Conservation (phyloP, 23 tunicate species). For the Aplidium turbinatum region DNA sequence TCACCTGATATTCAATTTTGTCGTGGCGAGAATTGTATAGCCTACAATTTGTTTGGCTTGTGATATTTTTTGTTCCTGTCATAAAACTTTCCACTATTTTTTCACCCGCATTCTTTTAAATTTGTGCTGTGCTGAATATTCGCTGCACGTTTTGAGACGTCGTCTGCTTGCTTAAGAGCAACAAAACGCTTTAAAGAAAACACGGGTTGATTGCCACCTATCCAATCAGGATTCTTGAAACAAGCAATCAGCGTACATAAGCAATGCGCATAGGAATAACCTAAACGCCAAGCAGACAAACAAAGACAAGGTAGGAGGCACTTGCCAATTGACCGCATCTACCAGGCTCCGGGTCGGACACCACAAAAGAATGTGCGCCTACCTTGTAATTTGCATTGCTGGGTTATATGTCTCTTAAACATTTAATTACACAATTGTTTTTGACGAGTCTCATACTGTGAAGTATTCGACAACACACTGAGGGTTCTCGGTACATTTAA, state of each 20-base stretch:
- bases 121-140: too few species aligned
- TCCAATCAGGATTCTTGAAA: background rate
- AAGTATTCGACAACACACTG: too few species aligned
- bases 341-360: slow-evolving; percentile 70
- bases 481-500: too few species aligned
- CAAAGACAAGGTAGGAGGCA: slow-evolving; percentile 3
- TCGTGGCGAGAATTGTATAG: too few species aligned
- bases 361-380: slow-evolving; percentile 25
- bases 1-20: too few species aligned
- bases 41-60: too few species aligned
- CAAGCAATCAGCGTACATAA: background rate
- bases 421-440: slow-evolving; percentile 62
- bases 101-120: too few species aligned
- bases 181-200: background rate
- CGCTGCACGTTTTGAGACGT: too few species aligned
- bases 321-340: slow-evolving; percentile 51
- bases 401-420: slow-evolving; percentile 27
- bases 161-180: background rate
- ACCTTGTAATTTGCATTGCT: slow-evolving; percentile 46
- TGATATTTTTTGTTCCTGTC: too few species aligned
- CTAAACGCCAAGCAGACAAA: background rate
- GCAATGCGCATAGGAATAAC: background rate
- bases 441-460: too few species aligned
- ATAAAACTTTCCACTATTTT: too few species aligned
- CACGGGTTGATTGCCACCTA: background rate